Conservation (phyloP, 2,888 invertebrate species). For the Cephus spinipes region DNA sequence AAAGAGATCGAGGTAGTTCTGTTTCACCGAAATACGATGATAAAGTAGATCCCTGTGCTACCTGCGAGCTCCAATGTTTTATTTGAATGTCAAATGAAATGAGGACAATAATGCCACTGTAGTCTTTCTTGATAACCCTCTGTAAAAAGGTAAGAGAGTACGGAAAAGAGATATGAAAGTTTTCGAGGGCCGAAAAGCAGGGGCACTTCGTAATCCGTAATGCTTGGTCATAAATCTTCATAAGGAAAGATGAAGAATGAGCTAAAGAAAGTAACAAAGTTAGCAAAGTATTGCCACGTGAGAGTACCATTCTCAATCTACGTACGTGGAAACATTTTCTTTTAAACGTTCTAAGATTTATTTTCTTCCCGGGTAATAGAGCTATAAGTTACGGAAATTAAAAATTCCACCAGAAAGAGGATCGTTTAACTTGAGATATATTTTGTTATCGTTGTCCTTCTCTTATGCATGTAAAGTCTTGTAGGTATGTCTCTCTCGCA, state of each 20-base stretch:
- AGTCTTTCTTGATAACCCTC: not conserved
- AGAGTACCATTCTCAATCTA: not conserved
- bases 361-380: not conserved
- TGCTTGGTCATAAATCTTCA: not conserved
- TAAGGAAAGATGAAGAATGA: not conserved
- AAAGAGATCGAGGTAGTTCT: not conserved
- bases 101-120: not conserved
- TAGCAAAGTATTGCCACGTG: not conserved
- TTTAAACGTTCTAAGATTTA: not conserved
- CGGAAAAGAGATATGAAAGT: not conserved
- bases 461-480: no score
- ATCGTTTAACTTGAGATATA: no score
- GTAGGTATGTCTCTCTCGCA: no score
- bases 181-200: not conserved
- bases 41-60: not conserved
- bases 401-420: not conserved
- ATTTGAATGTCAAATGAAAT: not conserved
- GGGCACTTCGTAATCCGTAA: not conserved
- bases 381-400: not conserved
- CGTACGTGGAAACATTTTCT: not conserved
- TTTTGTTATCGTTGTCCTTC: no score
- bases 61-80: not conserved
- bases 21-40: not conserved
- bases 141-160: not conserved
- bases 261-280: conserved; percentile 2